Base-by-base conservation (phyloP, 2,113 vertebrate species). In the Nothobranchius furzeri region DNA sequence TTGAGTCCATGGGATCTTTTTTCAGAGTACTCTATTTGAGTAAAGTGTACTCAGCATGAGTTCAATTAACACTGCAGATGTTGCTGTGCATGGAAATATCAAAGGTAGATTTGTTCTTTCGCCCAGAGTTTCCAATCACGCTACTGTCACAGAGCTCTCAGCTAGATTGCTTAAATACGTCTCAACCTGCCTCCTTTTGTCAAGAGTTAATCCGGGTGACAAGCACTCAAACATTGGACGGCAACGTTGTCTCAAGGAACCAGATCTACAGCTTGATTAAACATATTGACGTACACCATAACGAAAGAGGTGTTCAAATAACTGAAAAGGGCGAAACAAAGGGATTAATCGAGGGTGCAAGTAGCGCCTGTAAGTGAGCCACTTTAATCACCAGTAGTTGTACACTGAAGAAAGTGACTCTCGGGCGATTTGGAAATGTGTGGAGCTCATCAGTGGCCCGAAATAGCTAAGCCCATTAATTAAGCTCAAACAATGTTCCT, bases 401-500 rank as follows among this genome's bases (percentile, higher is more conserved):
- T 78, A 83, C 85, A 69, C 57, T 62, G 63, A 83, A 82, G 81
- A 83, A 30, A 78, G 84, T 85, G 79, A 79, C 87, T 90, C 85
- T 90, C 82, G 45, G 73, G 87, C 52, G 82, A 90, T 87, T 85
- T 79, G 68, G 71, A 84, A 91, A 88, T 76, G 76, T 82, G 85
- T 84, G 60, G 56, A 82, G 79, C 87, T 91, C 89, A 84, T 90
- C 85, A 81, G 73, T 24, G 81, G 68, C 76, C 79, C 66, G 85
- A 87, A 88, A 89, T 89, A 87, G 81, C 65, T 24, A 58, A 72
- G 40, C 73, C 87, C 90, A 93, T 93, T 93, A 93, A 93, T 93
- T 93, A 92, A 88, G 70, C 75, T 63, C 87, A 87, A 91, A 92
- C 88, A 84, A 87, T 89, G 90, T 92, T 91, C 90, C 83, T n/a